Conservation (phyloP, 1,140 invertebrate genomes). For the Steinernema feltiae region DNA sequence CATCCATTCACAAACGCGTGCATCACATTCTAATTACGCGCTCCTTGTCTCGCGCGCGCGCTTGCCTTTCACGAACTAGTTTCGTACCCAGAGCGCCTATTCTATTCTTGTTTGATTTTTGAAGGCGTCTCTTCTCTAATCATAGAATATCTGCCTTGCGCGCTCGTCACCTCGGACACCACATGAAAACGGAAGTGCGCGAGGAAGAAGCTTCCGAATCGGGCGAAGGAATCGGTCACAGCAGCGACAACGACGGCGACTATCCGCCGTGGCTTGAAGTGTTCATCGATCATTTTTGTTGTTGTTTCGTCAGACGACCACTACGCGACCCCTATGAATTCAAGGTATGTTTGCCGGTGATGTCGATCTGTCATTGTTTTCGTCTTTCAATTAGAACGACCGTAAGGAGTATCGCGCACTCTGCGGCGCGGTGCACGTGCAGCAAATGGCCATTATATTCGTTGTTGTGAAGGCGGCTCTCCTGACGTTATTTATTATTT, state of each 20-base stretch:
- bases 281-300: neutral
- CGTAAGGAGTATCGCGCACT: slow-evolving; percentile 4
- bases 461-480: neutral
- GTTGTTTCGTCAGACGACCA: neutral
- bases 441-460: neutral
- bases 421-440: neutral
- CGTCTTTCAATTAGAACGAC: neutral
- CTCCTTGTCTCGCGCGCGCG: slow-evolving; percentile 1
- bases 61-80: neutral
- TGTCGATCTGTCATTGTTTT: neutral
- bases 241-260: neutral
- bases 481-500: neutral
- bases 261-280: neutral
- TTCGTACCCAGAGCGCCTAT: neutral
- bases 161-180: too few relatives aligned
- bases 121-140: neutral
- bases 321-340: neutral
- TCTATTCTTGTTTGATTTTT: neutral
- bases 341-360: neutral
- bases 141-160: neutral
- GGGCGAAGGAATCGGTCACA: too few relatives aligned
- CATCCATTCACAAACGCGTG: slow-evolving; percentile 1
- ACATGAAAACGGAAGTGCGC: too few relatives aligned
- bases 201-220: too few relatives aligned
- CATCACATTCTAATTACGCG: slow-evolving; percentile 9